These are phyloP conservation scores for Megastigmus dorsalis DNA, from an alignment of 2,888 invertebrate species.

Conservation along the genomic window DNA sequence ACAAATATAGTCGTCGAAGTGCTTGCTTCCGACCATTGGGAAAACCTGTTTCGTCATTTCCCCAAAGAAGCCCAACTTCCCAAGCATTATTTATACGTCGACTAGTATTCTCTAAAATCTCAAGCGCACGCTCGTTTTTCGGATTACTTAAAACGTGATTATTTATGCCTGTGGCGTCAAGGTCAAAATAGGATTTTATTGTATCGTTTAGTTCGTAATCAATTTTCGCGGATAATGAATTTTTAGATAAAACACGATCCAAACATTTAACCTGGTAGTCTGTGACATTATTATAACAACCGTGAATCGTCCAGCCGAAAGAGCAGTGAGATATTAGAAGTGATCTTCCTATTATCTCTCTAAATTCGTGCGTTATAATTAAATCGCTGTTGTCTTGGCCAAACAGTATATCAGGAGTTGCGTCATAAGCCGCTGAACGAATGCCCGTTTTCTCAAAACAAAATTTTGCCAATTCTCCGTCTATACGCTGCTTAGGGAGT, in stretches of 20 bases:
- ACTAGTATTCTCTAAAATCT: not conserved
- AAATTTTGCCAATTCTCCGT: too few species aligned
- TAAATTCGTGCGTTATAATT: not conserved
- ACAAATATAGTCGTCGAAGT: not conserved
- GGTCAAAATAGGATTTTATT: too few species aligned
- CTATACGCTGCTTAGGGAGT: too few species aligned
- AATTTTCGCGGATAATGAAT: too few species aligned
- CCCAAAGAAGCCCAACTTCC: not conserved
- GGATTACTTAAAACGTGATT: too few species aligned
- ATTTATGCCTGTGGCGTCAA: too few species aligned
- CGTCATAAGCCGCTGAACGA: too few species aligned
- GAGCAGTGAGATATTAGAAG: not conserved
- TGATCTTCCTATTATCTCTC: not conserved
- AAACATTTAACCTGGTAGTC: not conserved
- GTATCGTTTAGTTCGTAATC: too few species aligned
- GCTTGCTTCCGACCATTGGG: not conserved
- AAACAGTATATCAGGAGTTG: too few species aligned
- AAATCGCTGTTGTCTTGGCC: not conserved
- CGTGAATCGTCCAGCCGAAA: not conserved
- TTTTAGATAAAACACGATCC: too few species aligned
- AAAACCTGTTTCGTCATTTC: not conserved
- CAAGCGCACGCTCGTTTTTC: not conserved
- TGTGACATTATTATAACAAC: not conserved
- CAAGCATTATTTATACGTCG: not conserved
- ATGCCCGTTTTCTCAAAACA: too few species aligned